Conservation (phyloP, 2,113 vertebrate genomes). For the Oncorhynchus gorbuscha region DNA sequence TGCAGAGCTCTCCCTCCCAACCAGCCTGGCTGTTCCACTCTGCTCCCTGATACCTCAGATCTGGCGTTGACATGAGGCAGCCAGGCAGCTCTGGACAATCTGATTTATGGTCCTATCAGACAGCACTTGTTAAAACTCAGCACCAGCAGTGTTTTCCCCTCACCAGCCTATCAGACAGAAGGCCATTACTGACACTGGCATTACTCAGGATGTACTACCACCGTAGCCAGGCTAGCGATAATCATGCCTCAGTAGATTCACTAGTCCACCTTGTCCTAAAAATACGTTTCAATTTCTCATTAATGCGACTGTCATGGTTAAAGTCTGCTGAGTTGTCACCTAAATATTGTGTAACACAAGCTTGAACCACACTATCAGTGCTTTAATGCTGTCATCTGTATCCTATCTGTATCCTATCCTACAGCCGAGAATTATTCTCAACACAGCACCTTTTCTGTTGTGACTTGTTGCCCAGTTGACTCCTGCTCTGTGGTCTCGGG, state of each 20-base stretch:
- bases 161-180: background rate
- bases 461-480: background rate
- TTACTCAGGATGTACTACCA: background rate
- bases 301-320: background rate
- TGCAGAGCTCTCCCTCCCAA: background rate
- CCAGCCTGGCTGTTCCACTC: background rate
- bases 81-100: background rate
- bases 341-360: background rate
- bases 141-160: background rate
- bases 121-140: background rate
- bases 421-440: constrained; percentile 1
- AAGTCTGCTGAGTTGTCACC: background rate
- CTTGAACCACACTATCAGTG: background rate
- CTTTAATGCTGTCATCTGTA: background rate
- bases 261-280: background rate
- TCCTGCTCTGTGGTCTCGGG: background rate
- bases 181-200: background rate
- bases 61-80: background rate
- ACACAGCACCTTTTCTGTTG: background rate
- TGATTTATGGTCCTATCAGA: background rate
- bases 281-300: background rate
- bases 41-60: background rate
- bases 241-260: background rate
- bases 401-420: background rate
- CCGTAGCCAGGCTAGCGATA: background rate